These are phyloP conservation scores for Sebastes reedi DNA, from an alignment of 2,797 vertebrate species.

Conservation along the genomic window DNA sequence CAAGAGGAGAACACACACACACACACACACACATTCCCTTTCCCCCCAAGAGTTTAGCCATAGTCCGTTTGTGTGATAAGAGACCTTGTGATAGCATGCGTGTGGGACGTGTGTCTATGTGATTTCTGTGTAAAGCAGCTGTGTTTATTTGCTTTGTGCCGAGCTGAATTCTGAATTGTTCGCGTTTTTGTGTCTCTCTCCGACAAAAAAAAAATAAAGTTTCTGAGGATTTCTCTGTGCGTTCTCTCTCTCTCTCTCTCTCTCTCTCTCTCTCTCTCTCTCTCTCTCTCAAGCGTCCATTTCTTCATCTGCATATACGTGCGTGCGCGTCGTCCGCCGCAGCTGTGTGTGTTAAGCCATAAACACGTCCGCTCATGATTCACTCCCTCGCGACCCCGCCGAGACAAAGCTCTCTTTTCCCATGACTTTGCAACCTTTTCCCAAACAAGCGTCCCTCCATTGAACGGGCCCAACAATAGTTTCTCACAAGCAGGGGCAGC, in stretches of 20 bases:
- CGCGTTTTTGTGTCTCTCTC: conserved; percentile 34
- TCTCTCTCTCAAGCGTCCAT: neutral
- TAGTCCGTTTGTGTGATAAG: conserved; percentile 73
- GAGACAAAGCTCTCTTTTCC: conserved; percentile 86
- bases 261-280: no score
- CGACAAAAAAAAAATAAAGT: conserved; percentile 43
- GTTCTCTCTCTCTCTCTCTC: conserved; percentile 11
- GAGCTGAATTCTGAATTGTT: conserved; percentile 66
- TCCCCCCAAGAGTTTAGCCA: conserved; percentile 62
- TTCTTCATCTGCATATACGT: conserved; percentile 38
- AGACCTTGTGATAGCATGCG: conserved; percentile 76
- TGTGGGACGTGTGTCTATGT: conserved; percentile 62
- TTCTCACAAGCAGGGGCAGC: conserved; percentile 86
- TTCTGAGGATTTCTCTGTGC: conserved; percentile 64
- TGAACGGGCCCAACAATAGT: conserved; percentile 84
- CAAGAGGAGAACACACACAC: conserved; percentile 55
- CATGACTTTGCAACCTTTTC: conserved; percentile 92
- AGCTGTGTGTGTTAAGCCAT: conserved; percentile 84
- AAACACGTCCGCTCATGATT: conserved; percentile 83
- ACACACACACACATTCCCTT: conserved; percentile 35
- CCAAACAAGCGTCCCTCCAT: conserved; percentile 85
- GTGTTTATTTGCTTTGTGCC: conserved; percentile 76
- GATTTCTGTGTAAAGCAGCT: conserved; percentile 75
- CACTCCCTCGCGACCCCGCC: conserved; percentile 77
- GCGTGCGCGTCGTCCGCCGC: conserved; percentile 48